Conservation (phyloP, 2,888 invertebrate genomes). For the Sceliomorpha sp. region DNA sequence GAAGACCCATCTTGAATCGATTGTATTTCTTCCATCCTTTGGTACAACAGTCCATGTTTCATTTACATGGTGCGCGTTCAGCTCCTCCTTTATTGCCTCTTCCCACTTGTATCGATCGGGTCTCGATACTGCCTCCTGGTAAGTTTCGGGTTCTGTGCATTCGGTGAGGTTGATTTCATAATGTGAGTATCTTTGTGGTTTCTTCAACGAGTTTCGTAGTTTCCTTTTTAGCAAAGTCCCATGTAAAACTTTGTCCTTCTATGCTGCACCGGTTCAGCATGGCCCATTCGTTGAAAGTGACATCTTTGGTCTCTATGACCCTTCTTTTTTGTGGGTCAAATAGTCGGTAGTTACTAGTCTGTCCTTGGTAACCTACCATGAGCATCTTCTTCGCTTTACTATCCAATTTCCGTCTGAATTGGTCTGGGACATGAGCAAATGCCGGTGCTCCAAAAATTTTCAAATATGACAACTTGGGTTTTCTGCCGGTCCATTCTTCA, state of each 20-base stretch:
- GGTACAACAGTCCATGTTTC: constrained; percentile 42
- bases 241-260: neutral
- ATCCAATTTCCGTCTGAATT: constrained; percentile 55
- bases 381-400: constrained; percentile 53
- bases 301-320: constrained; percentile 36
- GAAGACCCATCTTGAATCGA: constrained; percentile 57
- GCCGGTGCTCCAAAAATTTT: constrained; percentile 51
- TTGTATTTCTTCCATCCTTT: constrained; percentile 13
- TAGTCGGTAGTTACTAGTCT: constrained; percentile 44
- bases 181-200: neutral
- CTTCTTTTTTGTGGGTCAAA: constrained; percentile 35
- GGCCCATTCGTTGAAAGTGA: constrained; percentile 35
- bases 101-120: constrained; percentile 21
- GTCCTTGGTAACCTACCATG: constrained; percentile 53
- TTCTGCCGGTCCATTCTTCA: constrained; percentile 56
- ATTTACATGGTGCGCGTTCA: constrained; percentile 32
- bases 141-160: constrained; percentile 24
- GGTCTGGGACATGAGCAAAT: constrained; percentile 50
- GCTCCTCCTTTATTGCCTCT: constrained; percentile 32
- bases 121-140: constrained; percentile 16
- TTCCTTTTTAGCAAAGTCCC: no score
- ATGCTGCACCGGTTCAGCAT: neutral
- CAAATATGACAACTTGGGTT: constrained; percentile 50
- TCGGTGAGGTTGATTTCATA: constrained; percentile 19
- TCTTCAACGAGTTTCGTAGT: constrained; percentile 4